phyloP scores from a whole-genome alignment of 2,888 invertebrate genomes.

The Willowsia nigromaculata region DNA sequence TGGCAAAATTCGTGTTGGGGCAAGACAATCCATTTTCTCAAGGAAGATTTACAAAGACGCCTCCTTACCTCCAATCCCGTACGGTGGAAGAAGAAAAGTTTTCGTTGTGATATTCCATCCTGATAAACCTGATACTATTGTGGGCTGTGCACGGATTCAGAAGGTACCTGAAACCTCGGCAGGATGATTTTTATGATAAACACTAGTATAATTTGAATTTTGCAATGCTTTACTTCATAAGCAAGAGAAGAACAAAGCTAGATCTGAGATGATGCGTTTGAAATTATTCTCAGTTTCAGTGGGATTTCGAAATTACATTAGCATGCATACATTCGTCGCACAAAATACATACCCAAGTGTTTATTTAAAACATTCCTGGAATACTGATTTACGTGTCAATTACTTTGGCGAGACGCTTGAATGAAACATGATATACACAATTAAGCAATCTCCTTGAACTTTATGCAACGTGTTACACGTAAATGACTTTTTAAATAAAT shows the following conservation, averaged over 20 bases:
- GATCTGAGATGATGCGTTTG: too few relatives aligned
- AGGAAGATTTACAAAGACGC: constrained; percentile 79
- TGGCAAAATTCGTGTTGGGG: constrained; percentile 84
- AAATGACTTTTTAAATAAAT: too few relatives aligned
- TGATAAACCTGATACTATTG: constrained; percentile 78
- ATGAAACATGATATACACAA: neutral
- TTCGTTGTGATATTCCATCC: constrained; percentile 78
- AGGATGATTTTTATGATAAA: too few relatives aligned
- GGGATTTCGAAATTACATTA: too few relatives aligned
- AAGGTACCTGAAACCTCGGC: constrained; percentile 75
- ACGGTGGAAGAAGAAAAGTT: constrained; percentile 76
- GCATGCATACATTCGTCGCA: neutral
- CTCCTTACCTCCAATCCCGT: constrained; percentile 76
- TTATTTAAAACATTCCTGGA: too few relatives aligned
- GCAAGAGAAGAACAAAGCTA: too few relatives aligned
- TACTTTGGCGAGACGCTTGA: neutral
- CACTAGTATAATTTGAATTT: too few relatives aligned
- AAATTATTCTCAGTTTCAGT: too few relatives aligned
- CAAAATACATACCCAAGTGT: too few relatives aligned
- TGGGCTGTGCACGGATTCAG: constrained; percentile 77
- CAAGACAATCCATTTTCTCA: constrained; percentile 78
- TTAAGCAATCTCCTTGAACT: neutral
- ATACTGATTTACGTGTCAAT: neutral
- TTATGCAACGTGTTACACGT: neutral
- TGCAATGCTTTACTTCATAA: too few relatives aligned